These are phyloP conservation scores for Anoplopoma fimbria DNA, from an alignment of 2,113 vertebrate genomes.

Conservation along the genomic window DNA sequence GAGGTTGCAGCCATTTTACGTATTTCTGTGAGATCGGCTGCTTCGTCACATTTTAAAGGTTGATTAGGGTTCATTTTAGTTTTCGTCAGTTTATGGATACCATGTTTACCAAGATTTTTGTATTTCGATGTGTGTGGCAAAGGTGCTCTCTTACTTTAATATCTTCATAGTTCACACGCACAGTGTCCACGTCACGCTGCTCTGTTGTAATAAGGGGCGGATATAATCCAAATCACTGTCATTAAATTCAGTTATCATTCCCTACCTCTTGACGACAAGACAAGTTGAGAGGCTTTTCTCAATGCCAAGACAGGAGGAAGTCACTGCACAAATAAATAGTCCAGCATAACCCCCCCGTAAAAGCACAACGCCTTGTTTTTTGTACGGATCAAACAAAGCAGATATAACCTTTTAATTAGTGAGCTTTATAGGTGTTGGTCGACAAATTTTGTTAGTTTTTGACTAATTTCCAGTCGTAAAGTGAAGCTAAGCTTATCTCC, in stretches of 20 bases:
- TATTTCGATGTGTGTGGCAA: background rate
- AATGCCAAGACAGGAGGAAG: background rate
- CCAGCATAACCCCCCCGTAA: too few relatives aligned
- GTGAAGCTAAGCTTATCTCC: too few relatives aligned
- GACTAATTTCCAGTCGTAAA: background rate
- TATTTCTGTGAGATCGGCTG: too few relatives aligned
- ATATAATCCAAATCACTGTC: too few relatives aligned
- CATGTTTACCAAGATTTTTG: background rate
- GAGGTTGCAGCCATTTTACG: too few relatives aligned
- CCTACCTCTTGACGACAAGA: background rate
- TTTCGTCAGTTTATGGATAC: too few relatives aligned
- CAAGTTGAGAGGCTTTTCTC: background rate
- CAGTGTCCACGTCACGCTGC: background rate
- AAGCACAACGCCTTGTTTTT: too few relatives aligned
- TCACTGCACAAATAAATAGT: background rate
- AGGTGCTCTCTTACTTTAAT: background rate
- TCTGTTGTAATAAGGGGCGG: background rate
- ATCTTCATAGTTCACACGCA: too few relatives aligned
- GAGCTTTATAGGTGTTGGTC: background rate
- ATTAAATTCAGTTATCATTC: background rate
- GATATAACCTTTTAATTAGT: background rate
- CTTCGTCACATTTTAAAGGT: background rate
- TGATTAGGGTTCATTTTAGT: background rate
- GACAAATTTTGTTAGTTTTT: background rate
- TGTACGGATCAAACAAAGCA: too few relatives aligned